Percentiles rank a stretch among this genome's conserved stretches.
These are phyloP conservation scores for Opisthocomus hoazin DNA, from an alignment of 2,113 vertebrate genomes.

Conservation along the genomic window DNA sequence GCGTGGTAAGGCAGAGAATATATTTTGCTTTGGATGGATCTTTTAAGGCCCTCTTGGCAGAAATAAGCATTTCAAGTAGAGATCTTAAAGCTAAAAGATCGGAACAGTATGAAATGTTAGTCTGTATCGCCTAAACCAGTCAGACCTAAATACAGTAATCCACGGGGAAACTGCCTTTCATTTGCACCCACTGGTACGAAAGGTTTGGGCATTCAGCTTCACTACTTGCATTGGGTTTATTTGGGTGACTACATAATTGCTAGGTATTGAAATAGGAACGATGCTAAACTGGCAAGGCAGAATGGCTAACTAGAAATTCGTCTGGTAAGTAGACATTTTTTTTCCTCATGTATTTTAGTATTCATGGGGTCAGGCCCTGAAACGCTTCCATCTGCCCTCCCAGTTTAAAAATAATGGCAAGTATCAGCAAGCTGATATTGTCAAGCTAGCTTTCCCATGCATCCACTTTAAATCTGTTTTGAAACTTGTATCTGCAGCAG, in stretches of 20 bases:
- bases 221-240: not conserved
- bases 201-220: not conserved
- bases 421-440: not conserved
- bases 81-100: not conserved
- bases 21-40: constrained; percentile 71
- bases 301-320: not conserved
- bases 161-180: not conserved
- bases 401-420: not conserved
- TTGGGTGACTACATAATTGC: not conserved
- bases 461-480: not conserved
- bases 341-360: not conserved
- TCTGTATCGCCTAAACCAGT: not conserved
- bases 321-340: not conserved
- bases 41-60: constrained; percentile 63
- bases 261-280: not conserved
- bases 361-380: not conserved
- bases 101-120: not conserved
- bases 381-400: not conserved
- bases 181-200: not conserved
- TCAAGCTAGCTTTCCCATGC: not conserved
- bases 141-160: not conserved
- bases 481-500: not conserved
- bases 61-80: constrained; percentile 44
- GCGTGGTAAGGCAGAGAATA: constrained; percentile 90
- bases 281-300: not conserved